These are phyloP conservation scores for Orussus abietinus DNA, from an alignment of 1,140 invertebrate species.

Conservation along the genomic window DNA sequence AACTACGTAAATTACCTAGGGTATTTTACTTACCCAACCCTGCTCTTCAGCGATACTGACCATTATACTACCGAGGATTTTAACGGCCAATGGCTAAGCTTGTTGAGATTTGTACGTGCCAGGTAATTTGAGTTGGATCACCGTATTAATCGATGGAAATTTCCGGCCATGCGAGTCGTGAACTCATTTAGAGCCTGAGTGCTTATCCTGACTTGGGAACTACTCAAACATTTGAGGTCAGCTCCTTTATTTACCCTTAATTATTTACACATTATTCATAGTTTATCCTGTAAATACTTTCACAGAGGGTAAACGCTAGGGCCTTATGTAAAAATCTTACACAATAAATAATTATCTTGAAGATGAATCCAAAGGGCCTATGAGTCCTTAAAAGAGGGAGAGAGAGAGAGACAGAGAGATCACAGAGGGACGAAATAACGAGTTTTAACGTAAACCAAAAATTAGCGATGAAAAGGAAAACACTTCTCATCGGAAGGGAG, in stretches of 20 bases:
- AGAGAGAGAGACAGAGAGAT: constrained; percentile 12
- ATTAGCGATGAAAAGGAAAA: constrained; percentile 9
- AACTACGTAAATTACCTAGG: too few relatives aligned
- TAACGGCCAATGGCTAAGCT: too few relatives aligned
- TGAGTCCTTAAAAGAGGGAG: constrained; percentile 18
- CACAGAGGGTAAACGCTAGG: constrained; percentile 9
- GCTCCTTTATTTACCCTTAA: constrained; percentile 20
- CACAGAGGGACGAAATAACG: constrained; percentile 25
- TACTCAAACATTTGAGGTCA: constrained; percentile 7
- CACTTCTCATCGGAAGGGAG: constrained; percentile 2
- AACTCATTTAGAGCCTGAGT: constrained; percentile 10
- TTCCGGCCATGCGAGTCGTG: constrained; percentile 4
- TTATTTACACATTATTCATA: constrained; percentile 29
- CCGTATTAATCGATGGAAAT: too few relatives aligned
- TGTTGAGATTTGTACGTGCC: too few relatives aligned
- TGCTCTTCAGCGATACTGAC: too few relatives aligned
- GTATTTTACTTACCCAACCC: too few relatives aligned
- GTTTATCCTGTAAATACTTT: constrained; percentile 25
- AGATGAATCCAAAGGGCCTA: constrained; percentile 5
- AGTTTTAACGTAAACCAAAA: constrained; percentile 25
- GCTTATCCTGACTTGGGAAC: constrained; percentile 7
- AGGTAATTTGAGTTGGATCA: too few relatives aligned
- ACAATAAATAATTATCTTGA: constrained; percentile 10
- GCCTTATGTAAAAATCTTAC: constrained; percentile 12
- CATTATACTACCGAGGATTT: too few relatives aligned